Evolutionary conservation across 1,140 invertebrate genomes (phyloP), one percentile per base, ranked within the genome.

Genomic region (Drosophila prosaltans): DNA sequence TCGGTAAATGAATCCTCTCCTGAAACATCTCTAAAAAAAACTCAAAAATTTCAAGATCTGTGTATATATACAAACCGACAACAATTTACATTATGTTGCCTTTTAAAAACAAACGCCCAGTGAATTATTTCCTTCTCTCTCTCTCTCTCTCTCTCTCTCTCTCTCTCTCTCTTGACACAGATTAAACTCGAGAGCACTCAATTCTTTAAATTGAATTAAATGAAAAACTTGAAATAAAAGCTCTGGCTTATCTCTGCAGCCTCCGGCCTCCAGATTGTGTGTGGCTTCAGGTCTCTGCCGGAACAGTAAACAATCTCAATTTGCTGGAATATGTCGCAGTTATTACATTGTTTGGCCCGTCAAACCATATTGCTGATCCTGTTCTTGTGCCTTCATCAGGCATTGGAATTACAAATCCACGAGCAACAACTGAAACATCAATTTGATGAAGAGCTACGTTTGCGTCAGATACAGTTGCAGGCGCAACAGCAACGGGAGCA

Each of bases 401-500:
- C 70, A 28, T n/a, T 88, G 36, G 83, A 86, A 11, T 21, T 89
- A 24, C 72, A 89, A 36, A 11, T 86, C 11, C 83, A 86, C 21
- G 83, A 86, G 36, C 83, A 80, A 57, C 83, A 86, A 41, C 32
- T 86, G 59, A 67, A 80, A 55, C 83, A 86, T 48, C 83, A 88
- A 11, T 24, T 54, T 16, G 85, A 88, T 30, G 85, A 89, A 7
- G 73, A 89, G 58, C 40, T 62, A 7, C 80, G 72, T 0, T 51
- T 84, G 43, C 68, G 79, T 6, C 76, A 80, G n/a, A 68, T 70
- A 32, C 77, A 90, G 40, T 58, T 63, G 57, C 39, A 74, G 62
- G 63, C 57, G 60, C 73, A 88, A 55, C 74, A 65, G 8, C 76
- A 80, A 32, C 72, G 82, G 1, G 78, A 85, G 28, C 75, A 80